Evolutionary conservation across 1,140 invertebrate species (phyloP).

Genomic region (Nebria ingens): DNA sequence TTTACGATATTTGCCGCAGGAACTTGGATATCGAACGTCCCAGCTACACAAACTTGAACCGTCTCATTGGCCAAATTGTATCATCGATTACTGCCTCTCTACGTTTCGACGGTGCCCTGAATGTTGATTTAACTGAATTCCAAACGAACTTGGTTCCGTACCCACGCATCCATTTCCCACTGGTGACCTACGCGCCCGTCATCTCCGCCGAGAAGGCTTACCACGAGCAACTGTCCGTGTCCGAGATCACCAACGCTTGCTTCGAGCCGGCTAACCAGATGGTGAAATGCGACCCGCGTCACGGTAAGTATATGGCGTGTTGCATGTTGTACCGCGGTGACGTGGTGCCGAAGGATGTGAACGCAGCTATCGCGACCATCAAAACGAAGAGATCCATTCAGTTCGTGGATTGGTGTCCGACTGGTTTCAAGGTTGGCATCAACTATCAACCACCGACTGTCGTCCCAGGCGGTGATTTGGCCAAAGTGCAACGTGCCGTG

Average conservation of each 20-base stretch:
- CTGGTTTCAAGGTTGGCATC: conserved; percentile 57
- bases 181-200: conserved; percentile 68
- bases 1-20: conserved; percentile 67
- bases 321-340: conserved; percentile 65
- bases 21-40: conserved; percentile 60
- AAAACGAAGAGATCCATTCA: conserved; percentile 57
- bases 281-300: conserved; percentile 63
- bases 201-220: conserved; percentile 51
- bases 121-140: conserved; percentile 77
- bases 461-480: conserved; percentile 61
- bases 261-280: conserved; percentile 76
- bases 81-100: conserved; percentile 71
- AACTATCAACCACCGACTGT: conserved; percentile 57
- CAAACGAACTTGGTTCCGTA: conserved; percentile 65
- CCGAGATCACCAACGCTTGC: conserved; percentile 64
- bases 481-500: conserved; percentile 52
- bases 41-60: conserved; percentile 64
- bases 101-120: conserved; percentile 72
- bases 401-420: conserved; percentile 56
- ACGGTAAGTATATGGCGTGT: conserved; percentile 64
- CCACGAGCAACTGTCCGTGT: conserved; percentile 57
- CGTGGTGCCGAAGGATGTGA: conserved; percentile 71
- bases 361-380: conserved; percentile 65
- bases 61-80: conserved; percentile 57
- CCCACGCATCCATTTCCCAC: conserved; percentile 64